A percentile compares a stretch with the other conserved stretches of the same genome.
These are phyloP conservation scores for Porphyrio hochstetteri DNA, from an alignment of 2,113 vertebrate genomes.

Conservation along the genomic window DNA sequence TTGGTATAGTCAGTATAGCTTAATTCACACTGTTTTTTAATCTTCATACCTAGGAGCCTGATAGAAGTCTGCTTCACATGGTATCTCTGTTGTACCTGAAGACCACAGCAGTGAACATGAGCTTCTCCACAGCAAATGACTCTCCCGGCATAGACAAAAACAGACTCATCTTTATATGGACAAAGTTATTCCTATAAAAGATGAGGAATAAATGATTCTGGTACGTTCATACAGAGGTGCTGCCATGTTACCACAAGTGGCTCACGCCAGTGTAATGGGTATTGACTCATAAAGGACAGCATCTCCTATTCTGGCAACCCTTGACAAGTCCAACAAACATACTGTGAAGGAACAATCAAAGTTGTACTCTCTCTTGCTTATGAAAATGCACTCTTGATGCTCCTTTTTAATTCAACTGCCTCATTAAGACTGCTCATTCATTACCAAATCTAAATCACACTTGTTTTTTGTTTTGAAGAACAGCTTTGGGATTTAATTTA, in stretches of 20 bases:
- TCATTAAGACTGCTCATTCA: neutral
- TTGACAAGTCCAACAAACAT: neutral
- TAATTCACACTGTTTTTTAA: neutral
- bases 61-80: neutral
- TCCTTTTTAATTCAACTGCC: neutral
- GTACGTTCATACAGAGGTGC: neutral
- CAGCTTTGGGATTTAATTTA: conserved; percentile 14
- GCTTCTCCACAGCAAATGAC: neutral
- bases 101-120: accelerated
- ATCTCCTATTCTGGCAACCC: neutral
- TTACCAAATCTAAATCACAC: neutral
- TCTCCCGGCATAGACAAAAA: neutral
- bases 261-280: neutral
- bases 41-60: neutral
- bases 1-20: neutral
- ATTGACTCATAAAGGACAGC: neutral
- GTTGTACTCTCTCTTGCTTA: neutral
- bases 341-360: neutral
- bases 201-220: neutral
- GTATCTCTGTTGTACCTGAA: neutral
- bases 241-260: neutral
- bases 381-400: neutral
- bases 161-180: neutral
- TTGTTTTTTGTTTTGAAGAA: neutral
- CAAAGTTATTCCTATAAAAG: neutral